Evolutionary conservation across 1,140 invertebrate species (phyloP).

Genomic region (Drosophila micromelanica): DNA sequence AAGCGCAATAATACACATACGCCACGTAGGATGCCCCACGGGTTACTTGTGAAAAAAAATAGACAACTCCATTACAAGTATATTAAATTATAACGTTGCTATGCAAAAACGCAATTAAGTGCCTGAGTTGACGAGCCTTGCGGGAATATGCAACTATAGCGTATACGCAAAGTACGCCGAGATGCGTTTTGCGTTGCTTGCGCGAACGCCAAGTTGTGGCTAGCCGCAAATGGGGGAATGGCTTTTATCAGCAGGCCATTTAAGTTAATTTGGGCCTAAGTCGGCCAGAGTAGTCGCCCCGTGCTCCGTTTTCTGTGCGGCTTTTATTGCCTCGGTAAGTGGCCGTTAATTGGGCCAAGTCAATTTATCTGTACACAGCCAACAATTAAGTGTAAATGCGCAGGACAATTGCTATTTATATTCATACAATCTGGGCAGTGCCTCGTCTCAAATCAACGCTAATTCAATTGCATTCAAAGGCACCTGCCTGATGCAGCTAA

Average conservation of each 20-base stretch:
- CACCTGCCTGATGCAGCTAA: slow-evolving; percentile 57
- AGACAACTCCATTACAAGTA: slow-evolving; percentile 20
- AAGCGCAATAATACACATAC: slow-evolving; percentile 23
- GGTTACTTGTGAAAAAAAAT: slow-evolving; percentile 5
- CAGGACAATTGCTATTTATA: slow-evolving; percentile 69
- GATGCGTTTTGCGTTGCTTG: neutral
- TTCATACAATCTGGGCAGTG: slow-evolving; percentile 10
- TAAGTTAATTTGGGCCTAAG: slow-evolving; percentile 12
- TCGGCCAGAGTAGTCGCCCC: neutral
- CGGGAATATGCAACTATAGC: slow-evolving; percentile 15
- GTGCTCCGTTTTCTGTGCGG: neutral
- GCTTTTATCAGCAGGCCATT: slow-evolving; percentile 1
- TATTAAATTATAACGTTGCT: slow-evolving; percentile 24
- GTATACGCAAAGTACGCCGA: slow-evolving; percentile 22
- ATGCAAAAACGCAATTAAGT: slow-evolving; percentile 35
- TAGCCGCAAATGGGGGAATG: neutral
- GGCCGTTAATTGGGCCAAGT: slow-evolving; percentile 47
- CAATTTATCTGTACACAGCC: slow-evolving; percentile 43
- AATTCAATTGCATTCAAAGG: slow-evolving; percentile 74
- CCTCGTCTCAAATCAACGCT: slow-evolving; percentile 63
- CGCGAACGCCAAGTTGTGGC: neutral
- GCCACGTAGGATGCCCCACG: neutral
- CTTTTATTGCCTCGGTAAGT: slow-evolving; percentile 43
- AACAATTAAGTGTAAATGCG: slow-evolving; percentile 46
- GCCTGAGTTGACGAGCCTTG: neutral